Evolutionary conservation across 1,140 invertebrate genomes (phyloP).

Genomic region (Bombus pyrosoma): DNA sequence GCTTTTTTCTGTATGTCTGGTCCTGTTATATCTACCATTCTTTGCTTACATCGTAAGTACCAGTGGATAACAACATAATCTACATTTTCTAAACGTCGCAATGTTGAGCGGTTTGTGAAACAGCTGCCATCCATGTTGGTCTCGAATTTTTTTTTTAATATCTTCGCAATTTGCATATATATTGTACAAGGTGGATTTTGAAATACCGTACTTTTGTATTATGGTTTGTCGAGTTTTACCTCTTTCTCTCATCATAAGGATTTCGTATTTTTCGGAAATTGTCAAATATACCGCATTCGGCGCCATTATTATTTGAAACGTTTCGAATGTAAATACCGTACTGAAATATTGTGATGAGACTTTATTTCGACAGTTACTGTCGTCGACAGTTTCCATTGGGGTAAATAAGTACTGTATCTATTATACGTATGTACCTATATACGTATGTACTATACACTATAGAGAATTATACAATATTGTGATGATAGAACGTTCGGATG

Average conservation of each 20-base stretch:
- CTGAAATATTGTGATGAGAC: too few relatives aligned
- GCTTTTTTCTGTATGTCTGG: rapidly evolving
- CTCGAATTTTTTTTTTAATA: rapidly evolving
- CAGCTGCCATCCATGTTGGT: rapidly evolving
- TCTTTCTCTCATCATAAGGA: rapidly evolving
- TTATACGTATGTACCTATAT: too few relatives aligned
- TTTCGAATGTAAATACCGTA: too few relatives aligned
- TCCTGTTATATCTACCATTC: rapidly evolving
- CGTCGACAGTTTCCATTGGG: too few relatives aligned
- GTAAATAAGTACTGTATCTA: too few relatives aligned
- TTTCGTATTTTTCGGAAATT: too few relatives aligned
- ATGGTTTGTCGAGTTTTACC: rapidly evolving
- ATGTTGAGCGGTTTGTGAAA: rapidly evolving
- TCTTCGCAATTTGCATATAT: rapidly evolving
- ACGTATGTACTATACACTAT: too few relatives aligned
- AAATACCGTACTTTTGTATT: rapidly evolving
- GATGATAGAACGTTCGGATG: too few relatives aligned
- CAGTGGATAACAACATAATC: rapidly evolving
- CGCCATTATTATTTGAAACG: too few relatives aligned
- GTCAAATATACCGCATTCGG: rapidly evolving
- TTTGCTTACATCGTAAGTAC: too few relatives aligned
- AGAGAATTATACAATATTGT: too few relatives aligned
- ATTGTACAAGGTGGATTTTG: rapidly evolving
- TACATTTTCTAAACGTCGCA: rapidly evolving
- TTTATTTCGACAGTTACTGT: too few relatives aligned